Evolutionary conservation across 2,888 invertebrate species (phyloP).

Genomic region (Rhopalosiphum nymphaeae): DNA sequence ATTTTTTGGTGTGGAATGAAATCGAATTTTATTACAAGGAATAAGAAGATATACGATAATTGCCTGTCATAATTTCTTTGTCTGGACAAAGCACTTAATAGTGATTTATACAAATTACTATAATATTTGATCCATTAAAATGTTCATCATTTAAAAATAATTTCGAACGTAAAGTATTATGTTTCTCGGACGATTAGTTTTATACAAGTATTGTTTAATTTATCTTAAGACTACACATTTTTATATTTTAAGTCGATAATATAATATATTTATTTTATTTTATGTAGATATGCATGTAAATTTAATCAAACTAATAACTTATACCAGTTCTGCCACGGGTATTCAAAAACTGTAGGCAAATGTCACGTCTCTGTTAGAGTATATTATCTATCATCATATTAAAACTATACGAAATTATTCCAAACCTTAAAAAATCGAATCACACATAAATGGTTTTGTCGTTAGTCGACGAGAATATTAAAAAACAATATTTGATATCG

Average conservation of each 20-base stretch:
- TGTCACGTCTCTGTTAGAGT: not conserved
- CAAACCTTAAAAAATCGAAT: not conserved
- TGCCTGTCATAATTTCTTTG: conserved; percentile 51
- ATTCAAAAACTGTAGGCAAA: not conserved
- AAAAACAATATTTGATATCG: not conserved
- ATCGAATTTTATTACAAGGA: conserved; percentile 44
- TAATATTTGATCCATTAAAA: conserved; percentile 51
- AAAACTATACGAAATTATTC: not conserved
- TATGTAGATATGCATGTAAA: not conserved
- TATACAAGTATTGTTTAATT: not conserved
- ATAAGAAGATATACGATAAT: conserved; percentile 48
- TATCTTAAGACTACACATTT: not conserved
- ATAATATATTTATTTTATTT: not conserved
- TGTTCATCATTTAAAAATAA: conserved; percentile 27
- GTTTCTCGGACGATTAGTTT: conserved; percentile 7
- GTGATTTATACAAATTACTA: conserved; percentile 53
- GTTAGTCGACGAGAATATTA: not conserved
- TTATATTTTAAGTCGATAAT: not conserved
- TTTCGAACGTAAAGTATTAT: not conserved
- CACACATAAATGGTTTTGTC: not conserved
- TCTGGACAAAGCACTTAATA: conserved; percentile 36
- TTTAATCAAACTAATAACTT: not conserved
- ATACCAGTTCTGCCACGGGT: fast-evolving
- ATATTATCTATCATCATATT: not conserved
- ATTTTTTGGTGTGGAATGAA: conserved; percentile 51